Evolutionary conservation across 2,113 vertebrate species (phyloP), one percentile per base, ranked within the genome.

Genomic region (Gnathonemus longibarbis): DNA sequence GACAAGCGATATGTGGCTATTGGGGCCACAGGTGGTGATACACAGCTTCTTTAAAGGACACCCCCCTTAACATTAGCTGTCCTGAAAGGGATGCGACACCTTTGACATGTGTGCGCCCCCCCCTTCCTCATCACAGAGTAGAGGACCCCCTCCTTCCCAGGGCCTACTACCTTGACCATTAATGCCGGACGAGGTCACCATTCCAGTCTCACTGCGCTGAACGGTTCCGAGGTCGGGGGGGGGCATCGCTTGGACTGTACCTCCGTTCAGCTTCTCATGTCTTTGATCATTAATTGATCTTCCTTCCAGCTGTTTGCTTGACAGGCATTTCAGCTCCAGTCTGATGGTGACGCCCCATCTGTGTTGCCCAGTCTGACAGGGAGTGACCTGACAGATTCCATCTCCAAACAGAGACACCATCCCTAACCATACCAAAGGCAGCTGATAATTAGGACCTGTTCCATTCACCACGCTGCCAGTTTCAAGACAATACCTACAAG

Each of bases 221-320:
- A 84, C 91, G 89, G 91, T 96, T 97, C 96, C 97, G 95, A 97
- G 96, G 96, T 96, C 6, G 13, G 84, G 9, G 96, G 95, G 94
- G 96, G 96, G 48, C 94, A 92, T 92, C 94, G 95, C 93, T 95
- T 88, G 90, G 94, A 95, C 96, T 96, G 96, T 96, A 96, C 96
- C 96, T 95, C 96, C 96, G 96, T 94, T 94, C 94, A 89, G 95
- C 94, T 93, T 94, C 95, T 95, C 95, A 95, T 95, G 9, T 24
- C 94, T 97, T 98, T 98, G 98, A 98, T 98, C 97, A 97, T 98
- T 98, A 97, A 98, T 98, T 98, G 97, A 98, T 97, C 97, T 97
- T 96, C 97, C 96, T 96, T 97, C 97, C 97, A 97, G 96, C 96
- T 96, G 97, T 98, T 98, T 98, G 97, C 97, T 97, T 98, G 97